Conservation (phyloP, 2,797 vertebrate species). For the Sebastes nivosus region DNA sequence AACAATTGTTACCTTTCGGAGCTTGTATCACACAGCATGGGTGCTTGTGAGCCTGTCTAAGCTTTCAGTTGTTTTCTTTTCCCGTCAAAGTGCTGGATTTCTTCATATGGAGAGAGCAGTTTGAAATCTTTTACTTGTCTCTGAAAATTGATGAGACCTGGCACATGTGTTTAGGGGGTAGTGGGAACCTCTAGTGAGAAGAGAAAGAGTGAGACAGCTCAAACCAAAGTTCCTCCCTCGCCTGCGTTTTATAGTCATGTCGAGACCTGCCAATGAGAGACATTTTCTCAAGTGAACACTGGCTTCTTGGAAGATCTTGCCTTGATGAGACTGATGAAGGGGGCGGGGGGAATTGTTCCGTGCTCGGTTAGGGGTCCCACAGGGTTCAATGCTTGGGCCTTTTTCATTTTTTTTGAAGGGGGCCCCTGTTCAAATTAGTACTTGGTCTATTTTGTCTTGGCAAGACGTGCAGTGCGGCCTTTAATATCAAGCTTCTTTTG, state of each 20-base stretch:
- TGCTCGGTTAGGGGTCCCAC: slow-evolving; percentile 71
- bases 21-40: slow-evolving; percentile 77
- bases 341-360: slow-evolving; percentile 58
- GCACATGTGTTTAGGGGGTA: slow-evolving; percentile 91
- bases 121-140: slow-evolving; percentile 90
- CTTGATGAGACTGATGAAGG: slow-evolving; percentile 91
- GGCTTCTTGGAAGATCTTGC: slow-evolving; percentile 99
- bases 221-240: slow-evolving; percentile 96
- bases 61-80: slow-evolving; percentile 69
- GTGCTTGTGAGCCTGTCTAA: slow-evolving; percentile 74
- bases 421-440: slow-evolving; percentile 77
- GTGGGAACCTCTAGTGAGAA: slow-evolving; percentile 88
- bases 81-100: slow-evolving; percentile 81
- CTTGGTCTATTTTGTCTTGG: slow-evolving; percentile 94
- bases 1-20: slow-evolving; percentile 75
- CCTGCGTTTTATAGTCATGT: slow-evolving; percentile 98
- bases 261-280: slow-evolving; percentile 99
- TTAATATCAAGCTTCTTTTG: slow-evolving; percentile 93
- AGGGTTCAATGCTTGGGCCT: slow-evolving; percentile 68
- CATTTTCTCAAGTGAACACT: slow-evolving; percentile 99
- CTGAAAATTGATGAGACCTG: slow-evolving; percentile 98
- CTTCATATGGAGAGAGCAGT: slow-evolving; percentile 96
- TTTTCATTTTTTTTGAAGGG: slow-evolving; percentile 61
- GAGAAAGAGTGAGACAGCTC: slow-evolving; percentile 87
- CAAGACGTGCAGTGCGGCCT: slow-evolving; percentile 98